A percentile compares a stretch with the other conserved stretches of the same genome.
phyloP scores from a whole-genome alignment of 2,113 vertebrate species.

The Tringa solitaria region DNA sequence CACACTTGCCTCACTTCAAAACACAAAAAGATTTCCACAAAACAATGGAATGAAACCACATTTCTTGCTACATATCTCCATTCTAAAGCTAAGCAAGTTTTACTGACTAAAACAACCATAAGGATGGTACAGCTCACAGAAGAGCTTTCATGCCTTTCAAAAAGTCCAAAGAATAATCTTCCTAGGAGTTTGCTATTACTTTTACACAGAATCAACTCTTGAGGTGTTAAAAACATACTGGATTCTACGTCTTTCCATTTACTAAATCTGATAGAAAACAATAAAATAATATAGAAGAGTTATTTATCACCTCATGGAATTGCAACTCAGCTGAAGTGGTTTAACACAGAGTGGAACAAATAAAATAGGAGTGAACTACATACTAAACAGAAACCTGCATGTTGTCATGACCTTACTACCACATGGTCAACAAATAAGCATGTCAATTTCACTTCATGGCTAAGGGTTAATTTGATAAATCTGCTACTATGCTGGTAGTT shows the following conservation, averaged over 20 bases:
- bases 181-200: not conserved
- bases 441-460: not conserved
- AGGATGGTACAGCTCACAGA: not conserved
- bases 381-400: not conserved
- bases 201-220: not conserved
- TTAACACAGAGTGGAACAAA: not conserved
- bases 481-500: not conserved
- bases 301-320: not conserved
- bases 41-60: not conserved
- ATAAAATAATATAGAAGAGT: not conserved
- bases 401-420: not conserved
- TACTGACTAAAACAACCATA: not conserved
- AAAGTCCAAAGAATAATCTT: not conserved
- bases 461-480: not conserved
- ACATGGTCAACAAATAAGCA: not conserved
- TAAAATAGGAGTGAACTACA: not conserved
- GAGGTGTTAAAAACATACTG: not conserved
- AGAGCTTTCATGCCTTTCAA: not conserved
- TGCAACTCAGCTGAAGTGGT: not conserved
- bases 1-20: not conserved
- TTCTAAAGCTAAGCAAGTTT: not conserved
- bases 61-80: not conserved
- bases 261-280: not conserved
- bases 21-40: not conserved
- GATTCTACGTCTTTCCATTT: not conserved